Evolutionary conservation across 2,888 invertebrate species (phyloP).

Genomic region (Thelaira solivaga): DNA sequence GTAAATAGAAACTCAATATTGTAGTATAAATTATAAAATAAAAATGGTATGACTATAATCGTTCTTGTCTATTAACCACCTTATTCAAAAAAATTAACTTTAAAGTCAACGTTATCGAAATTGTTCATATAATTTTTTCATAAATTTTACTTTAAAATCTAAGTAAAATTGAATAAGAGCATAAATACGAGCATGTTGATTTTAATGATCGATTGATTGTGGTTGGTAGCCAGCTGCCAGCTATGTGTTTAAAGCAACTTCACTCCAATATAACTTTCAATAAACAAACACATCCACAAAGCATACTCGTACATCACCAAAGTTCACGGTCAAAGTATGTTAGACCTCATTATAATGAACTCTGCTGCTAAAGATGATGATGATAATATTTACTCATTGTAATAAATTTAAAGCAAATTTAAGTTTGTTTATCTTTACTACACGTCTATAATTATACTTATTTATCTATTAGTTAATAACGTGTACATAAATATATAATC

Average conservation of each 20-base stretch:
- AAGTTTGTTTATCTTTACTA: conserved; percentile 26
- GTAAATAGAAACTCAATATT: too few species aligned
- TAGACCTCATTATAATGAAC: conserved; percentile 56
- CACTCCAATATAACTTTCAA: neutral
- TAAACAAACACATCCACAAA: neutral
- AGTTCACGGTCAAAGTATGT: conserved; percentile 52
- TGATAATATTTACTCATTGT: conserved; percentile 36
- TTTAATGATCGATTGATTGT: too few species aligned
- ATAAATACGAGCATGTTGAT: too few species aligned
- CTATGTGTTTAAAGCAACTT: neutral
- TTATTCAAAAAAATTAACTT: too few species aligned
- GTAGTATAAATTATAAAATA: too few species aligned
- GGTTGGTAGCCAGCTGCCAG: too few species aligned
- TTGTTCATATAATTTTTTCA: too few species aligned
- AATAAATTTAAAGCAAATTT: conserved; percentile 30
- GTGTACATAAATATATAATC: neutral
- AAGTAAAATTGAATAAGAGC: too few species aligned
- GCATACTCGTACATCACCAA: conserved; percentile 15
- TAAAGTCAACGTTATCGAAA: too few species aligned
- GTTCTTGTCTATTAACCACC: too few species aligned
- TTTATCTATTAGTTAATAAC: neutral
- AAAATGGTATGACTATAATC: too few species aligned
- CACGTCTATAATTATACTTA: conserved; percentile 11
- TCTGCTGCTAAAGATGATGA: conserved; percentile 32
- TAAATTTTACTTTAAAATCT: too few species aligned